These are phyloP conservation scores for Pharmacophagus antenor DNA, from an alignment of 2,888 invertebrate species.

Conservation along the genomic window DNA sequence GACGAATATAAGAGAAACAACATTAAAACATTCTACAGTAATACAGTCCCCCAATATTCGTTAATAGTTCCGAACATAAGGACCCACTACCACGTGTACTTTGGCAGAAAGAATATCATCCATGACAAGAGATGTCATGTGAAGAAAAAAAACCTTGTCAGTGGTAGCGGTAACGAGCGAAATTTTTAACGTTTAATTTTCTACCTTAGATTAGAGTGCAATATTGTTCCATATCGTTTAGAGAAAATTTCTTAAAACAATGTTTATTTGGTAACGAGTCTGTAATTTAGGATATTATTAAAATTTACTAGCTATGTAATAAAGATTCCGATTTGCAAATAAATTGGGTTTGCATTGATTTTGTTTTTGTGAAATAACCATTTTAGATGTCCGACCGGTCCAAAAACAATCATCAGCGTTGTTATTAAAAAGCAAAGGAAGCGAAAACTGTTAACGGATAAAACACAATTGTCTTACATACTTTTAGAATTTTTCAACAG, in stretches of 20 bases:
- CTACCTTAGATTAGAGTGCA: conserved; percentile 57
- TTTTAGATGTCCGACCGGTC: neutral
- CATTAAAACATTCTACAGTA: conserved; percentile 30
- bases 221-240: conserved; percentile 51
- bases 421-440: neutral
- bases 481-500: neutral
- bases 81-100: conserved; percentile 43
- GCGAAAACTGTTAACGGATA: neutral
- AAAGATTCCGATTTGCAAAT: conserved; percentile 38
- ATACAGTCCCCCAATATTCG: conserved; percentile 35
- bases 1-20: conserved; percentile 42
- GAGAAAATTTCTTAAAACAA: conserved; percentile 36
- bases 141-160: conserved; percentile 19
- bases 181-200: conserved; percentile 36
- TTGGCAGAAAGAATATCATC: conserved; percentile 40
- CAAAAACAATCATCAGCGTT: neutral
- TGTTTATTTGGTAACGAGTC: conserved; percentile 52
- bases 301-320: conserved; percentile 53
- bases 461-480: too few relatives aligned
- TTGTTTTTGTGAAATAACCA: conserved; percentile 9
- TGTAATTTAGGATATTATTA: conserved; percentile 33
- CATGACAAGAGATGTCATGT: conserved; percentile 15
- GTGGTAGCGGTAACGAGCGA: conserved; percentile 29
- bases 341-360: conserved; percentile 31
- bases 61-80: conserved; percentile 28